Evolutionary conservation across 2,797 vertebrate species (phyloP).

Genomic region (Muscicapa striata): DNA sequence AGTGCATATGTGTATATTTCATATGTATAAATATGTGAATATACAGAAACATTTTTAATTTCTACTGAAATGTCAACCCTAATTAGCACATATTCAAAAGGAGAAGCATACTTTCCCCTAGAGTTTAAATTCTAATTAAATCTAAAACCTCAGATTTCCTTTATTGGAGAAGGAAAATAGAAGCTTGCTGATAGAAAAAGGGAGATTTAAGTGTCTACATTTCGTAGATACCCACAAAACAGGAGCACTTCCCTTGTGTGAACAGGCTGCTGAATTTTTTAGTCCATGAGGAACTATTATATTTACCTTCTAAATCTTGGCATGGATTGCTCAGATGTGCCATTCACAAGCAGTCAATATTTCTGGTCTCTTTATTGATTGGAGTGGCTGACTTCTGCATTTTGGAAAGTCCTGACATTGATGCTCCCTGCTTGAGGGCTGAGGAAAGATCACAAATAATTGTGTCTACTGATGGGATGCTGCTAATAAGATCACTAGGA

Average conservation of each 20-base stretch:
- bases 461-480: not conserved
- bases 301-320: not conserved
- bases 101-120: not conserved
- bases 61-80: not conserved
- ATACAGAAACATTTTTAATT: not conserved
- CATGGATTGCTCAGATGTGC: not conserved
- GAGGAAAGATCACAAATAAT: not conserved
- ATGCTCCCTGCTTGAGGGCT: not conserved
- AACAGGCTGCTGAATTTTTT: not conserved
- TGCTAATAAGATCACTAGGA: not conserved
- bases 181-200: not conserved
- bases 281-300: not conserved
- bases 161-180: not conserved
- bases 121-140: not conserved
- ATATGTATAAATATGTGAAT: not conserved
- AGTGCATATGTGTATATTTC: not conserved
- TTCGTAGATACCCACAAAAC: not conserved
- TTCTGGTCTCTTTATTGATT: not conserved
- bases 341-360: not conserved
- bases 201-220: not conserved
- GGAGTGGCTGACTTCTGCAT: not conserved
- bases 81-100: not conserved
- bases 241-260: not conserved
- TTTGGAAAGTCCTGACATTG: not conserved
- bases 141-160: not conserved